Conservation (phyloP, 2,113 vertebrate species). For the Brachirus orientalis region DNA sequence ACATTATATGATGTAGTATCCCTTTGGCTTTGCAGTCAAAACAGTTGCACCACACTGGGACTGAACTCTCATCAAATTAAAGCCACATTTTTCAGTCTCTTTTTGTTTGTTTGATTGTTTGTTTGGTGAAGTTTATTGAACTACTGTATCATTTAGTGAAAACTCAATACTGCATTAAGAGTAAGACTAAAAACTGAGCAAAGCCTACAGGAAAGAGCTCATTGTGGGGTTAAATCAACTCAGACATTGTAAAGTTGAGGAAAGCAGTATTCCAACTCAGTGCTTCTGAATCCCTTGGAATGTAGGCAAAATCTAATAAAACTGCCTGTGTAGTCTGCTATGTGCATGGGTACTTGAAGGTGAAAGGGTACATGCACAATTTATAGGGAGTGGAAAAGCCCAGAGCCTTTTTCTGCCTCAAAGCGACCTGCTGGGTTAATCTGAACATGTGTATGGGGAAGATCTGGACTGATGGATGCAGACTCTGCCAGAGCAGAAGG, state of each 20-base stretch:
- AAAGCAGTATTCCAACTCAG: neutral
- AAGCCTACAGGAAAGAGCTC: neutral
- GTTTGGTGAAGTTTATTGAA: neutral
- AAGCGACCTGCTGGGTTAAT: constrained; percentile 10
- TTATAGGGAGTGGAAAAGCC: neutral
- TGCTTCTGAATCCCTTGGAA: neutral
- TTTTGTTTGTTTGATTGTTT: too few species aligned
- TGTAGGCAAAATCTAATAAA: neutral
- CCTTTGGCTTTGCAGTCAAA: too few species aligned
- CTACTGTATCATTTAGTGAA: neutral
- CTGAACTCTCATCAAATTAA: too few species aligned
- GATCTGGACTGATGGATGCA: constrained; percentile 32
- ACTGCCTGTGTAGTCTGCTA: neutral
- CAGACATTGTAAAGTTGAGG: neutral
- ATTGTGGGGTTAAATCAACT: neutral
- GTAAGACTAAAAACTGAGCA: neutral
- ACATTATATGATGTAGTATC: too few species aligned
- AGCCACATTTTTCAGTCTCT: neutral
- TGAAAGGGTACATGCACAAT: constrained; percentile 22
- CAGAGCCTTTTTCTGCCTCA: neutral
- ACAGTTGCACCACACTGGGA: too few species aligned
- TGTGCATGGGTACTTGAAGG: constrained; percentile 27
- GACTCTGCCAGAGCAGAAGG: constrained; percentile 3
- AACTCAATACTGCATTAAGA: neutral
- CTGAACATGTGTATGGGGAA: constrained; percentile 4